These are phyloP conservation scores for Hydrozoanthus gracilis DNA, from an alignment of 92 coral and sea anemone genomes.

Conservation along the genomic window DNA sequence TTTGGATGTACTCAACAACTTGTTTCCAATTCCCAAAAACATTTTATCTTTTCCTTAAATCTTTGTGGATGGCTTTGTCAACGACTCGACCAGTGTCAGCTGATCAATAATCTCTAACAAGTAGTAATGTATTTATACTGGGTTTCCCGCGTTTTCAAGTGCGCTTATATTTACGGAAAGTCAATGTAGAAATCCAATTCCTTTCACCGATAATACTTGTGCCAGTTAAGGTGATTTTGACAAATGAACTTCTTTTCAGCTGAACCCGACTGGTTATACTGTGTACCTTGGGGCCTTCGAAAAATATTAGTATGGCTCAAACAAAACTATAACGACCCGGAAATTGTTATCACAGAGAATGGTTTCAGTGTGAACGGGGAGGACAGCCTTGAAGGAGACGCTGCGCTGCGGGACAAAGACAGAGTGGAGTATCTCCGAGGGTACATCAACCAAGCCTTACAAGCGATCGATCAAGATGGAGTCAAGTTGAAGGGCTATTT, in stretches of 20 bases:
- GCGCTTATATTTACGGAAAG: too few relatives aligned
- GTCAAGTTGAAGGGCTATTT: conserved; percentile 92
- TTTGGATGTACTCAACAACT: too few relatives aligned
- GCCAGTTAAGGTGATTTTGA: too few relatives aligned
- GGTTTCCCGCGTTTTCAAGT: too few relatives aligned
- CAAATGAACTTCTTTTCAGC: conserved; percentile 51
- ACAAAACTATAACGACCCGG: conserved; percentile 81
- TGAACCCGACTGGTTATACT: conserved; percentile 85
- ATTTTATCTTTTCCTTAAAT: too few relatives aligned
- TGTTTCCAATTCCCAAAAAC: too few relatives aligned
- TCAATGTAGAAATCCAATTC: too few relatives aligned
- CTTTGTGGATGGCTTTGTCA: too few relatives aligned
- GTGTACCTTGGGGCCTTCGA: conserved; percentile 92
- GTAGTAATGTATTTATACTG: too few relatives aligned
- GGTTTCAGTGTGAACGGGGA: conserved; percentile 91
- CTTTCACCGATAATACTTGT: too few relatives aligned
- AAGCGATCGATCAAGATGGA: conserved; percentile 76
- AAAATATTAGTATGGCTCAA: conserved; percentile 86
- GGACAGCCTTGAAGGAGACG: conserved; percentile 57
- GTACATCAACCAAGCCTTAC: conserved; percentile 80
- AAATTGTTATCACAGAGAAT: conserved; percentile 88
- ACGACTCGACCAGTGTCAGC: too few relatives aligned
- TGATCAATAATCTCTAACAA: too few relatives aligned
- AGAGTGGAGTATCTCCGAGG: conserved; percentile 72
- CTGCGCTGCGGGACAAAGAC: conserved; percentile 80